Conservation (phyloP, 2,797 vertebrate species). For the Rhynchotus rufescens region DNA sequence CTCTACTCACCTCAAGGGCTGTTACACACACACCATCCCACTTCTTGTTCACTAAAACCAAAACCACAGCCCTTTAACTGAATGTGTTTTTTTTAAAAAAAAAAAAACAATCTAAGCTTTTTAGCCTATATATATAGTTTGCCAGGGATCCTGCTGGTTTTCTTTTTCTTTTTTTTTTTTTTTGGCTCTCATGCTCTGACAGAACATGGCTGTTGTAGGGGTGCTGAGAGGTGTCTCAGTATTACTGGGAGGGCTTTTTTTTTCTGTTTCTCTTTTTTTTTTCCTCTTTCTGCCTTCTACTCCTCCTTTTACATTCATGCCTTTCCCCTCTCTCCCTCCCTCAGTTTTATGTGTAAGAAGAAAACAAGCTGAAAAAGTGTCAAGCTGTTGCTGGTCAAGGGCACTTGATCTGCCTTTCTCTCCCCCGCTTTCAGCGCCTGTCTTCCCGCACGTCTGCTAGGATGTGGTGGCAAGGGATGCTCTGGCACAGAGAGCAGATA, state of each 20-base stretch:
- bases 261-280: slow-evolving; percentile 16
- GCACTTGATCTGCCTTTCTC: slow-evolving; percentile 44
- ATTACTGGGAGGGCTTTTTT: slow-evolving; percentile 8
- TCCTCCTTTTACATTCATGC: slow-evolving; percentile 30
- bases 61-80: slow-evolving; percentile 4
- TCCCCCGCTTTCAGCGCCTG: not conserved
- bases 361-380: slow-evolving; percentile 45
- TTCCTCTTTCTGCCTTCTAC: slow-evolving; percentile 16
- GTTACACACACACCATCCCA: not conserved
- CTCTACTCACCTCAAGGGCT: not conserved
- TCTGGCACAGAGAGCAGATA: not conserved
- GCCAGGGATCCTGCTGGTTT: not conserved
- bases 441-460: not conserved
- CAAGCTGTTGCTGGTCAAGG: slow-evolving; percentile 53
- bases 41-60: not conserved
- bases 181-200: not conserved
- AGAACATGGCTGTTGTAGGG: not conserved
- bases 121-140: not conserved
- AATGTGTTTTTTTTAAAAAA: not conserved
- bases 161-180: not conserved
- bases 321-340: slow-evolving; percentile 43
- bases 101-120: not conserved
- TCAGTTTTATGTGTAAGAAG: slow-evolving; percentile 58
- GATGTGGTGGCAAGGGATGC: not conserved
- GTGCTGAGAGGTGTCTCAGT: not conserved